Conservation (phyloP, 2,888 invertebrate species). For the Hypomecis atomaria region DNA sequence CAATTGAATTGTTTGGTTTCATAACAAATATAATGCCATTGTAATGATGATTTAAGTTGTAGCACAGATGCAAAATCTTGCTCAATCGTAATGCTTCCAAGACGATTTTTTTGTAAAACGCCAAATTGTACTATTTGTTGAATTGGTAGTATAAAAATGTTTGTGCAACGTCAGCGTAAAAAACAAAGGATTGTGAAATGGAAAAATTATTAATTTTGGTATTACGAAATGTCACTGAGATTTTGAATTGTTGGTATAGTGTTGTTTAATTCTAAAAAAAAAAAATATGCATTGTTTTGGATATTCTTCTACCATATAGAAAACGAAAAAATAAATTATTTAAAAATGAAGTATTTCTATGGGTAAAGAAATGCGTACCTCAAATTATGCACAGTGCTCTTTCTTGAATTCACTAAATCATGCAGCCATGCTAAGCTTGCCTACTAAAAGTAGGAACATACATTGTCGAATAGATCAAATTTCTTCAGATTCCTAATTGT, state of each 20-base stretch:
- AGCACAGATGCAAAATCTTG: constrained; percentile 33
- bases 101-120: constrained; percentile 37
- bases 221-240: constrained; percentile 1
- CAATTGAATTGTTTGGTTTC: too few relatives aligned
- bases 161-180: constrained; percentile 25
- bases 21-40: background rate
- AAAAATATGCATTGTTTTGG: constrained; percentile 17
- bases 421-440: constrained; percentile 79
- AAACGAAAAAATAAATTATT: constrained; percentile 10
- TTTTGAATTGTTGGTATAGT: background rate
- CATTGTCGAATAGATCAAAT: constrained; percentile 74
- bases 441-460: constrained; percentile 68
- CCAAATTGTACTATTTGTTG: constrained; percentile 43
- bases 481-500: constrained; percentile 77
- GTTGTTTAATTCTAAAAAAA: background rate
- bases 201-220: background rate
- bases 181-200: constrained; percentile 16
- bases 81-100: constrained; percentile 45
- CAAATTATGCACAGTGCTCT: constrained; percentile 19
- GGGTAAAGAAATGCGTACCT: constrained; percentile 14
- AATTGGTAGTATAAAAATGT: constrained; percentile 22
- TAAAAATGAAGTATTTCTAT: constrained; percentile 7
- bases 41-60: constrained; percentile 7
- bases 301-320: constrained; percentile 5
- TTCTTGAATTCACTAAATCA: constrained; percentile 44